Conservation (phyloP, 2,797 vertebrate species). For the Podarcis siculus region DNA sequence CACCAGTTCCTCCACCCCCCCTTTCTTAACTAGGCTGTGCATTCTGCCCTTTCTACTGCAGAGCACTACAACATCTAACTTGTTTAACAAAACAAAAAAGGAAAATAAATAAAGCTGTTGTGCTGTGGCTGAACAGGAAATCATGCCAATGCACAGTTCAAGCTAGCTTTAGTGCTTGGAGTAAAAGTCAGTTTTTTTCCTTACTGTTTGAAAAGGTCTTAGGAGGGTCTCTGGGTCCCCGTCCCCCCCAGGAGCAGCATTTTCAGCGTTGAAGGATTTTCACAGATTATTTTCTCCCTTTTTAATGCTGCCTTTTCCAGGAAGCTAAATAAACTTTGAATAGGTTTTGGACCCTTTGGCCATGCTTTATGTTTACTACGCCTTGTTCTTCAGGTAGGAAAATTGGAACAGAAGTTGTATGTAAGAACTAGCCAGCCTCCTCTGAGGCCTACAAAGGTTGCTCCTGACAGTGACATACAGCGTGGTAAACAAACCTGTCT, state of each 20-base stretch:
- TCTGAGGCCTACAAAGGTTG: background rate
- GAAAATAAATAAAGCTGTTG: background rate
- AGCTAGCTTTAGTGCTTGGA: background rate
- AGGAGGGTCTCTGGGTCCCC: background rate
- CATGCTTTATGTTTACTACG: slow-evolving; percentile 17
- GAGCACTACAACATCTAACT: background rate
- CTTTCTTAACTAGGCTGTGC: background rate
- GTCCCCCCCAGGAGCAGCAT: background rate
- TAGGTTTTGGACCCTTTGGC: background rate
- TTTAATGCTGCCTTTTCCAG: background rate
- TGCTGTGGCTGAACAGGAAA: background rate
- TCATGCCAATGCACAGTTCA: background rate
- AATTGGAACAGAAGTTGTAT: slow-evolving; percentile 6
- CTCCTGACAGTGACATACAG: slow-evolving; percentile 14
- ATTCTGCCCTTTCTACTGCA: background rate
- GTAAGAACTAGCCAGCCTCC: background rate
- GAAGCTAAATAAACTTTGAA: slow-evolving; percentile 26
- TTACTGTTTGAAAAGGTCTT: background rate
- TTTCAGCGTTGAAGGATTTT: background rate
- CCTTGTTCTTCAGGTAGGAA: background rate
- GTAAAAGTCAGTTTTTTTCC: background rate
- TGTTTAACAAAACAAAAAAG: background rate
- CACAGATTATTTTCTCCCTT: background rate
- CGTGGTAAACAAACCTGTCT: background rate
- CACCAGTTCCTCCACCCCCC: background rate